These are phyloP conservation scores for Orbicella faveolata DNA, from an alignment of 64 coral and sea anemone species.

Conservation along the genomic window DNA sequence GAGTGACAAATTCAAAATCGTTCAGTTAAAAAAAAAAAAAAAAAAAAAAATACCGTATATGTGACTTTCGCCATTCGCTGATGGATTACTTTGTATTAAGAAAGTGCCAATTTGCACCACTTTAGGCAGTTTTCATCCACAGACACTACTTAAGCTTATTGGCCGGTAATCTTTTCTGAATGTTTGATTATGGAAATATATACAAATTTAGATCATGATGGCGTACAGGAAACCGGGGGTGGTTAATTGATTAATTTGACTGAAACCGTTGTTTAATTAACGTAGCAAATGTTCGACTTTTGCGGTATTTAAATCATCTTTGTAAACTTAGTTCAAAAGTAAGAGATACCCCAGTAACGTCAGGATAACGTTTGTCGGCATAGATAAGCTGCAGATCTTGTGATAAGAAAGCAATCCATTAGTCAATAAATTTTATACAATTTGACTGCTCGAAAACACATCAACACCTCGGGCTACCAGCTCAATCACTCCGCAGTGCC, in stretches of 20 bases:
- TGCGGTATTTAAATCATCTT: neutral
- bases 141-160: neutral
- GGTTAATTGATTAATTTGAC: conserved; percentile 13
- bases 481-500: neutral
- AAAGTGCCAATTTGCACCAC: neutral
- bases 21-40: no score
- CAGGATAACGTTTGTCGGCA: neutral
- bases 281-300: conserved; percentile 7
- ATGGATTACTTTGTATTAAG: no score
- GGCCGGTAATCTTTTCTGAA: neutral
- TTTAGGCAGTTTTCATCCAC: neutral
- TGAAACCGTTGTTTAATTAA: neutral
- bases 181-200: neutral
- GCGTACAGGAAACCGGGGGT: neutral
- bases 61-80: no score
- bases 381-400: neutral
- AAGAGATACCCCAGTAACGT: neutral
- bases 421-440: neutral
- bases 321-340: neutral
- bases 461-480: neutral
- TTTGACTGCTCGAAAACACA: neutral
- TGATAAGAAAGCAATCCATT: neutral
- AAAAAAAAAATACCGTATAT: no score
- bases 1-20: no score
- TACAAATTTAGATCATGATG: neutral